Evolutionary conservation across 1,140 invertebrate genomes (phyloP), one percentile per base, ranked within the genome.

Genomic region (Cotesia vestalis): DNA sequence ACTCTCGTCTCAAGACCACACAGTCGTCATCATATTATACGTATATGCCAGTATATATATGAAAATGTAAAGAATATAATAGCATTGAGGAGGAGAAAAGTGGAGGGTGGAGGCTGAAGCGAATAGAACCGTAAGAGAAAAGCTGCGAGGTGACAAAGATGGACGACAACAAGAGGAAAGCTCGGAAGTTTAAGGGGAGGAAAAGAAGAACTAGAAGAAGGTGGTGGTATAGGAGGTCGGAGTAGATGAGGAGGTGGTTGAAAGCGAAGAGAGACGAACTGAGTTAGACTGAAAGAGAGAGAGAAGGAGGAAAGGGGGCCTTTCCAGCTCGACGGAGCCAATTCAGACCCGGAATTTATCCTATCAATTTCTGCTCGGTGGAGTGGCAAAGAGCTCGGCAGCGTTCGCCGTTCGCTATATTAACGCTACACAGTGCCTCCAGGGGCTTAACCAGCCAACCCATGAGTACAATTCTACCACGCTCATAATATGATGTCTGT

Each of bases 311-410:
- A 38, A 36, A 52, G 71, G 66, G 79, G 73, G 79, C 80, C 80
- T 89, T 89, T 88, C 87, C 88, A 88, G 87, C 88, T 88, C 86
- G 88, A 81, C 85, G 88, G 85, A 87, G 86, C 87, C 88, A 88
- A 89, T 89, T 89, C 88, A 89, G 88, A 88, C 84, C 88, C 87
- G 87, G 88, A 90, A 89, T 89, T 89, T 89, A 90, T 90, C 89
- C 88, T 88, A 89, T 90, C 88, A 89, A 89, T 89, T 90, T 89
- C 88, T 88, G 89, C 88, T 88, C 87, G 88, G 86, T 89, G 87
- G 88, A 88, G 88, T 88, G 88, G 87, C 87, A 89, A 89, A 89
- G 88, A 88, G 87, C 84, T 85, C 84, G 80, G 80, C 80, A 82
- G 80, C 79, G 78, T 76, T 83, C 80, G 79, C 77, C 78, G 79